Evolutionary conservation across 2,113 vertebrate genomes (phyloP).

Genomic region (Falcunculus frontatus): DNA sequence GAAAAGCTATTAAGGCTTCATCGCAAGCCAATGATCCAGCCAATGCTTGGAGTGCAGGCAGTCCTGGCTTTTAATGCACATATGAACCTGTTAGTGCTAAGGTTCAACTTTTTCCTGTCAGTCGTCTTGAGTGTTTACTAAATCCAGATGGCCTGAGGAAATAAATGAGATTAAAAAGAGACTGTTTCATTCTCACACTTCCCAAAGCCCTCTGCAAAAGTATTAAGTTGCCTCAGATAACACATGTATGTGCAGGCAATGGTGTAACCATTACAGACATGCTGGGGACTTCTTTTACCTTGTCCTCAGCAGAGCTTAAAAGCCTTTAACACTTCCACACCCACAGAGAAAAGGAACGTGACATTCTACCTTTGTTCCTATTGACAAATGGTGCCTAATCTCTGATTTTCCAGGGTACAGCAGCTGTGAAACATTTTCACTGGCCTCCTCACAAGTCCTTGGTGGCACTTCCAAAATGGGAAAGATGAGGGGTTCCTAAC

Average conservation of each 20-base stretch:
- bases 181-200: slow-evolving; percentile 41
- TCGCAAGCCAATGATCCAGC: background rate
- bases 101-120: slow-evolving; percentile 41
- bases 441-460: background rate
- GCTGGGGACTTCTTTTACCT: background rate
- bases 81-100: slow-evolving; percentile 34
- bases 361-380: background rate
- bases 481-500: background rate
- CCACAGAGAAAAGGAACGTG: background rate
- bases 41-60: background rate
- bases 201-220: background rate
- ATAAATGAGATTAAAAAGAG: slow-evolving; percentile 46
- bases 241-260: background rate
- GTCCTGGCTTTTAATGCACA: background rate
- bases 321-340: background rate
- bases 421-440: background rate
- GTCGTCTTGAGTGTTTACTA: slow-evolving; percentile 24
- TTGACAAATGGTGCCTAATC: background rate
- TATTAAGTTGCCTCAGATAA: slow-evolving; percentile 5
- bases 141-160: slow-evolving; percentile 55
- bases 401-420: background rate
- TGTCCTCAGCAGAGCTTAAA: background rate
- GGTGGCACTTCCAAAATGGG: background rate
- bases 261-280: background rate
- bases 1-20: slow-evolving; percentile 33